Percentiles rank a stretch among this genome's conserved stretches.
Conservation (phyloP, 1,140 invertebrate species). For the Apis dorsata region DNA sequence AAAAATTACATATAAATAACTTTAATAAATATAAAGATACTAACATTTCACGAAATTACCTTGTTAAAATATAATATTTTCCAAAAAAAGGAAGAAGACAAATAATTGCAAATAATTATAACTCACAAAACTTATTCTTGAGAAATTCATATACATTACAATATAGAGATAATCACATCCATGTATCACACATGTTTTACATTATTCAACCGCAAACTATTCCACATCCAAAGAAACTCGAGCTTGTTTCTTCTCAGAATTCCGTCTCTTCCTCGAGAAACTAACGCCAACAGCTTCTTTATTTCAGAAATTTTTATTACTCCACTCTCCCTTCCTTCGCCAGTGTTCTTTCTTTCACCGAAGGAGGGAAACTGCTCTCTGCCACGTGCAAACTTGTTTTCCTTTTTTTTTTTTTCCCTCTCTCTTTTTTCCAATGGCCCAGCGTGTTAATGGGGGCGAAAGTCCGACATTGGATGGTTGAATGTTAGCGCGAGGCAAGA, state of each 20-base stretch:
- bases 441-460: constrained; percentile 24
- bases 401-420: too few relatives aligned
- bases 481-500: not conserved
- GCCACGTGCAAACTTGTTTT: constrained; percentile 9
- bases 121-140: too few relatives aligned
- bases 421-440: not conserved
- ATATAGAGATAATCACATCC: too few relatives aligned
- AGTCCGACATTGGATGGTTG: constrained; percentile 16
- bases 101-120: too few relatives aligned
- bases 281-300: not conserved
- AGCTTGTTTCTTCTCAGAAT: not conserved
- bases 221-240: not conserved
- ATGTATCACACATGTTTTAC: not conserved
- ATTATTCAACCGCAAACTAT: not conserved
- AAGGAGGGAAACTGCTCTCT: not conserved
- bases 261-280: not conserved
- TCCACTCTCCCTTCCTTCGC: not conserved
- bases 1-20: too few relatives aligned
- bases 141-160: too few relatives aligned
- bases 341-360: not conserved
- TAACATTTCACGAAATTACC: too few relatives aligned
- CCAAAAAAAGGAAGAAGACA: too few relatives aligned
- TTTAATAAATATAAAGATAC: too few relatives aligned
- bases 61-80: too few relatives aligned
- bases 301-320: constrained; percentile 20